Base-by-base conservation (phyloP, 2,888 invertebrate genomes). In the Mesoligia furuncula region DNA sequence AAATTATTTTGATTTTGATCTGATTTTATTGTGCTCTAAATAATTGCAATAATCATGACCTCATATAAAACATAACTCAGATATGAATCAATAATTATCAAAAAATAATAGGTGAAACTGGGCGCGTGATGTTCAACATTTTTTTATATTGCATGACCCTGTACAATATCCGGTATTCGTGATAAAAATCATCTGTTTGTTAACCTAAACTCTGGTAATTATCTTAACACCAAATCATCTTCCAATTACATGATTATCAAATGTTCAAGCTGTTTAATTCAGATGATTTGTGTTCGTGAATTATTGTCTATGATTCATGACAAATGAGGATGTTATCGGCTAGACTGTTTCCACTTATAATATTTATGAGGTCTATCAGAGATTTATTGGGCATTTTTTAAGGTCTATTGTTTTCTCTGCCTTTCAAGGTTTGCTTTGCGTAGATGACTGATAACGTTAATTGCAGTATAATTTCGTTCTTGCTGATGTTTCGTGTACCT, bases 81-180 rank as follows among this genome's bases (percentile, higher is more conserved):
- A 80, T 85, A 73, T 39, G 15, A 80, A 81, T 79, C 77, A 80
- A 79, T 83, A 78, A 83, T 74, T 54, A 69, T 80, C 48, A 67
- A 67, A 69, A 83, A 71, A 77, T 87, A 86, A 85, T 81, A 61
- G 77, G 87, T 86, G 85, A 87, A 89, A 89, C 87, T 80, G 59
- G 69, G 69, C 70, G 73, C 86, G 73, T 77, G 83, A 80, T 83
- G 79, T 71, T 48, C 68, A 80, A 75, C 24, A 74, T 73, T 84
- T 73, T 84, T 84, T 82, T 78, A 70, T 77, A 75, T 76, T 27
- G 57, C 69, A 54, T 83, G 81, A 80, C 87, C 88, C 74, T 88
- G 87, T 79, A 72, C 51, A 66, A 76, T 82, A 90, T 90, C 90
- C 90, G 87, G 89, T 88, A 81, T 81, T 86, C 88, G 88, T 90